Evolutionary conservation across 2,888 invertebrate genomes (phyloP).

Genomic region (Formica aserva): DNA sequence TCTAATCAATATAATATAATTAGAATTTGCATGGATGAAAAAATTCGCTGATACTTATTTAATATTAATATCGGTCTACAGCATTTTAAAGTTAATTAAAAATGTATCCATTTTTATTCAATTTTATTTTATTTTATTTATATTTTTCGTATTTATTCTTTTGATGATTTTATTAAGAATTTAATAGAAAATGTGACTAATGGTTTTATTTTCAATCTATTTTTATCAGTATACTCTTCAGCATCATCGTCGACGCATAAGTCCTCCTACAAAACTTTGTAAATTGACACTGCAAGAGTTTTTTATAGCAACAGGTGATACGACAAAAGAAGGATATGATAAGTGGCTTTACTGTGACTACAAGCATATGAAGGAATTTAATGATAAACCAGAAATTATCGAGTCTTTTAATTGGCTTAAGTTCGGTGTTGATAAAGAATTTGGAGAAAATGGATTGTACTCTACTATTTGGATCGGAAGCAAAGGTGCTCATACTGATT

Average conservation of each 20-base stretch:
- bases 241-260: constrained; percentile 93
- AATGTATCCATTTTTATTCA: too few relatives aligned
- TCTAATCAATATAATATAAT: constrained; percentile 35
- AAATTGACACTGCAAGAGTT: constrained; percentile 89
- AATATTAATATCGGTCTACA: constrained; percentile 43
- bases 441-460: constrained; percentile 86
- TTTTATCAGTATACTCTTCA: constrained; percentile 57
- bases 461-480: constrained; percentile 96
- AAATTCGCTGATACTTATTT: background rate
- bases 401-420: constrained; percentile 88
- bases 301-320: constrained; percentile 57
- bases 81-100: background rate
- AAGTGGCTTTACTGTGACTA: constrained; percentile 95
- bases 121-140: too few relatives aligned
- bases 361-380: constrained; percentile 91
- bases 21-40: background rate
- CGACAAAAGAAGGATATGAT: constrained; percentile 78
- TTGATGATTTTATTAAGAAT: background rate
- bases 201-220: background rate
- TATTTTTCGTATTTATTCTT: background rate
- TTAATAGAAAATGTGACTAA: background rate
- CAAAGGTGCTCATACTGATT: constrained; percentile 95
- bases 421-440: constrained; percentile 90
- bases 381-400: constrained; percentile 87
- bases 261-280: constrained; percentile 88